Evolutionary conservation across 2,113 vertebrate species (phyloP), one percentile per base, ranked within the genome.

Genomic region (Hippoglossus stenolepis): DNA sequence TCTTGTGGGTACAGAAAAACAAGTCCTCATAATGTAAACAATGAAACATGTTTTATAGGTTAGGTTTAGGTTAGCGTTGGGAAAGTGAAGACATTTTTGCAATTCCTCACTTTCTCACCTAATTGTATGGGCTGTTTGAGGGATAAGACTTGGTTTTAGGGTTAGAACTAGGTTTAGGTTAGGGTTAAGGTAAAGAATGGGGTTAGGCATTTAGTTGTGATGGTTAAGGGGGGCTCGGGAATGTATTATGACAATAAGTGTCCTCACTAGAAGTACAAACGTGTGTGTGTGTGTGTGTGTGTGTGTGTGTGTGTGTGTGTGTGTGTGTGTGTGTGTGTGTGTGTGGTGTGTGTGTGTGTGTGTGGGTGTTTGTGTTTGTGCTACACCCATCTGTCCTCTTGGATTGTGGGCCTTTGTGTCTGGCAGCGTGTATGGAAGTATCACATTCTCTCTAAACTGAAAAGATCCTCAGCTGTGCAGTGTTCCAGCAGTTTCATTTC

Each of bases 321-420:
- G 28, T 4, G 28, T 31, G 4, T 3, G 28, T 31, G 28, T 5
- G 4, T 31, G 28, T 4, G 3, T 31, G 28, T 31, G 28, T 31
- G 28, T 31, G 28, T 31, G 28, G 28, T 5, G 28, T 31, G 5
- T 5, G 28, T 31, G 28, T 5, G 5, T 31, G 28, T 5, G 4
- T 31, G 28, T 31, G 5, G 6, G 28, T 31, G 28, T 31, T 5
- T 31, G 5, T 31, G 60, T 70, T 77, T 71, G 62, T 51, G 23
- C 64, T 51, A 60, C 67, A 82, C 77, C 85, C 83, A 83, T 90
- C 87, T 91, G 75, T 87, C 78, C 61, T 65, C 43, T 51, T 75
- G 63, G 82, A 85, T 64, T 87, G 74, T 12, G 18, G 60, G 77
- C 47, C 66, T 54, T 49, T 28, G 64, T 68, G 64, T 80, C 59